phyloP scores from a whole-genome alignment of 2,797 vertebrate genomes.

The Lagorchestes hirsutus region DNA sequence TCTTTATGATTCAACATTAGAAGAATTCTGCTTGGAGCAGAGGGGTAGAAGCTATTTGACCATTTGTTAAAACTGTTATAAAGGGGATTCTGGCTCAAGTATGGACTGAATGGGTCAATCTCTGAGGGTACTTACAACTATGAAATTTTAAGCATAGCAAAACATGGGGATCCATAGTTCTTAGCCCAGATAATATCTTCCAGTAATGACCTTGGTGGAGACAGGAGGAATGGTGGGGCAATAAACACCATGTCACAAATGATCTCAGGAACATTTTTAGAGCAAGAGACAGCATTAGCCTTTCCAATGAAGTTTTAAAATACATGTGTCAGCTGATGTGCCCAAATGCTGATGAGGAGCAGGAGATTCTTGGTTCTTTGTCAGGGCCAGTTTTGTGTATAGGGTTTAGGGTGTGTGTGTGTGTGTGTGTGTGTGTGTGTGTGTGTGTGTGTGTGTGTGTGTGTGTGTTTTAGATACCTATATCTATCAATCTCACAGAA shows the following conservation, averaged over 20 bases:
- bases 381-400: conserved; percentile 41
- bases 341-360: conserved; percentile 5
- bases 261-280: conserved; percentile 41
- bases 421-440: neutral
- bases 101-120: neutral
- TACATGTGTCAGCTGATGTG: conserved; percentile 1
- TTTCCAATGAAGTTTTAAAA: conserved; percentile 47
- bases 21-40: conserved; percentile 44
- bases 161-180: conserved; percentile 3
- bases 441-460: no score
- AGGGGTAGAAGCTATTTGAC: conserved; percentile 1
- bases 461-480: neutral
- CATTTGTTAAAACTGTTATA: neutral
- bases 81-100: neutral
- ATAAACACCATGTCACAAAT: conserved; percentile 25
- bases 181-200: conserved; percentile 22
- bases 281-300: conserved; percentile 23
- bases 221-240: neutral
- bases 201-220: conserved; percentile 20
- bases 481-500: no score
- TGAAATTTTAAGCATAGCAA: conserved; percentile 39
- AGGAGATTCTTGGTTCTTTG: conserved; percentile 15
- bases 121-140: neutral
- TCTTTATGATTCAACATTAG: conserved; percentile 20
- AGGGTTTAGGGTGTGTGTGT: neutral